Evolutionary conservation across 2,113 vertebrate genomes (phyloP).

Genomic region (Apus apus): DNA sequence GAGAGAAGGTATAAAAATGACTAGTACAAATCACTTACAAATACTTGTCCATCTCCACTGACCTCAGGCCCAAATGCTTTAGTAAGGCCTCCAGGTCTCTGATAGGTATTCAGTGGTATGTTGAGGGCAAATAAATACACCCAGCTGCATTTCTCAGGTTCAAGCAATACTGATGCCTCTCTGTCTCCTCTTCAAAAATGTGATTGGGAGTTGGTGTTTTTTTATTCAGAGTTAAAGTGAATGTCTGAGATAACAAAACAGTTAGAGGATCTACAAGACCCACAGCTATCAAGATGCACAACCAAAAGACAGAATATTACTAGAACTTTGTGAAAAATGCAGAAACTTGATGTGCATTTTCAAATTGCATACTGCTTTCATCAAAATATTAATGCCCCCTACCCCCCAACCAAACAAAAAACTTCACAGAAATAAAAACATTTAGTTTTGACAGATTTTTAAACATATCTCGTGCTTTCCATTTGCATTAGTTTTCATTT

Average conservation of each 20-base stretch:
- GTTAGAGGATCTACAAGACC: neutral
- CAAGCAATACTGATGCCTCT: neutral
- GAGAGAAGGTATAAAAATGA: neutral
- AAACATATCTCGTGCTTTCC: neutral
- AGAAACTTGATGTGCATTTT: neutral
- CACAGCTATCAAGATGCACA: neutral
- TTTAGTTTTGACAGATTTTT: neutral
- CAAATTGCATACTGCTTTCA: neutral
- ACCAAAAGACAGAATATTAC: neutral
- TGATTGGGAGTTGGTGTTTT: neutral
- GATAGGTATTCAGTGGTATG: neutral
- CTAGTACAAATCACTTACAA: no score
- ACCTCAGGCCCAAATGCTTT: neutral
- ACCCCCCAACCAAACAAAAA: neutral
- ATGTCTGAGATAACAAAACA: neutral
- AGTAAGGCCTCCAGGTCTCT: neutral
- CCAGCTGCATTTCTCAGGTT: neutral
- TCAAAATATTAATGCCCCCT: neutral
- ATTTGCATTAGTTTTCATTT: neutral
- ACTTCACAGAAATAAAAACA: neutral
- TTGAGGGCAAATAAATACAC: neutral
- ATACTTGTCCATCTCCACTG: neutral
- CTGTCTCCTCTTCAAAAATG: neutral
- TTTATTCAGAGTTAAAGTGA: neutral
- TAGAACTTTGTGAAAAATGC: neutral